Evolutionary conservation across 2,113 vertebrate species (phyloP), one percentile per base, ranked within the genome.

Genomic region (Alaudala cheleensis): DNA sequence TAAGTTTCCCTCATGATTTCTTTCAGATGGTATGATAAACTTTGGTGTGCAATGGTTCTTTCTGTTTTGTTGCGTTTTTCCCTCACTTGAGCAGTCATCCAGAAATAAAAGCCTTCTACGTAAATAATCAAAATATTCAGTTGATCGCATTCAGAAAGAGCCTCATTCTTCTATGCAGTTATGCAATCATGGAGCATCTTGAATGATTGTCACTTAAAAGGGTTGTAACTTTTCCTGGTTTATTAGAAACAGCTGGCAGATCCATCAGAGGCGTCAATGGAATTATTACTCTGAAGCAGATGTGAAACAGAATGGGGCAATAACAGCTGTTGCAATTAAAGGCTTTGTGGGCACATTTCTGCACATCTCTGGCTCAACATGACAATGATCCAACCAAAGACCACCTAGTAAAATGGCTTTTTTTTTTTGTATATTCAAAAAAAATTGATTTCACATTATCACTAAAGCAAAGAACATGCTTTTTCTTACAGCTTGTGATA

Each of bases 181-280:
- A 73, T 61, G 39, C 91, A 91, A 89, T 91, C 93, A 92, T 14
- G 42, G 62, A 83, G 67, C 49, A 65, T 78, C 86, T 96, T 83
- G 87, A 97, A 92, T 91, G 81, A 90, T 28, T 97, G 91, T 96
- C 96, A 87, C 95, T 97, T 97, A 82, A 95, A 95, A 94, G 86
- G 58, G 23, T 79, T 83, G 80, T 96, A 95, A 97, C 93, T 92
- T 86, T 85, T 86, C 49, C 73, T 74, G 60, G 66, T 95, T 95
- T 96, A 96, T 95, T 95, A 95, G 89, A 94, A 97, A 96, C 93
- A 97, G 83, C 86, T 97, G 97, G 92, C 72, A 96, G 69, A 89
- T 66, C 57, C 22, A 89, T 86, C 70, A 92, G 82, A 90, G n/a
- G 24, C 88, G 0, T 96, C 91, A 79, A 92, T 88, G 57, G 62